Percentiles rank a stretch among this genome's conserved stretches.
Evolutionary conservation across 2,888 invertebrate species (phyloP).

Genomic region (Eutolmus rufibarbis): DNA sequence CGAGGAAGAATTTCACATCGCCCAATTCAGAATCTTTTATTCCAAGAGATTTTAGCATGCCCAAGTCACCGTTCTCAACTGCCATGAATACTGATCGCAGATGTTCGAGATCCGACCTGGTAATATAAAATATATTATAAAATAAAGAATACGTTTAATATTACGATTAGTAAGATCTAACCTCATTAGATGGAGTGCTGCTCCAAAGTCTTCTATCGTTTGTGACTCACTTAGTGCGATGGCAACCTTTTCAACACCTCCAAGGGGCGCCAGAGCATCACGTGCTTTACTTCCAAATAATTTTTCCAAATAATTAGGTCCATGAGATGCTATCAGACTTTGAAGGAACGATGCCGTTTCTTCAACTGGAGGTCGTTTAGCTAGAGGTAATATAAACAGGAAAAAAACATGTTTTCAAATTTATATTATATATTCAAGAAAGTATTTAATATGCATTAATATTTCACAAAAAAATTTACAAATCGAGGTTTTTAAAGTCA

Average conservation of each 20-base stretch:
- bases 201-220: slow-evolving; percentile 88
- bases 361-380: slow-evolving; percentile 95
- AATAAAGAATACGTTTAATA: not conserved
- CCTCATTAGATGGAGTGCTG: slow-evolving; percentile 63
- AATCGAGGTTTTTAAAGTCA: too few species aligned
- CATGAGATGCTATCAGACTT: slow-evolving; percentile 91
- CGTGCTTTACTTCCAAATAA: slow-evolving; percentile 94
- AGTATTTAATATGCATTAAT: too few species aligned
- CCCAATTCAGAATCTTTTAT: slow-evolving; percentile 95
- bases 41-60: slow-evolving; percentile 91
- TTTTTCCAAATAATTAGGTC: slow-evolving; percentile 95
- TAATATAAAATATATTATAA: slow-evolving; percentile 35
- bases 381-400: slow-evolving; percentile 64
- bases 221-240: slow-evolving; percentile 93
- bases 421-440: too few species aligned
- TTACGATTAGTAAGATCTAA: slow-evolving; percentile 49
- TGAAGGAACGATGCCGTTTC: slow-evolving; percentile 95
- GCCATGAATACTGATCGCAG: slow-evolving; percentile 94
- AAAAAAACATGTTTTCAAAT: not conserved
- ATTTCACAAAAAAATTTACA: too few species aligned
- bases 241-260: slow-evolving; percentile 94
- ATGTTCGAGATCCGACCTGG: slow-evolving; percentile 89
- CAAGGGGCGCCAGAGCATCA: slow-evolving; percentile 88
- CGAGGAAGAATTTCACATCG: slow-evolving; percentile 94
- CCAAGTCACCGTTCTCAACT: slow-evolving; percentile 92